Conservation (phyloP, 53 echinoderm and acorn worm species). For the Astropecten irregularis region DNA sequence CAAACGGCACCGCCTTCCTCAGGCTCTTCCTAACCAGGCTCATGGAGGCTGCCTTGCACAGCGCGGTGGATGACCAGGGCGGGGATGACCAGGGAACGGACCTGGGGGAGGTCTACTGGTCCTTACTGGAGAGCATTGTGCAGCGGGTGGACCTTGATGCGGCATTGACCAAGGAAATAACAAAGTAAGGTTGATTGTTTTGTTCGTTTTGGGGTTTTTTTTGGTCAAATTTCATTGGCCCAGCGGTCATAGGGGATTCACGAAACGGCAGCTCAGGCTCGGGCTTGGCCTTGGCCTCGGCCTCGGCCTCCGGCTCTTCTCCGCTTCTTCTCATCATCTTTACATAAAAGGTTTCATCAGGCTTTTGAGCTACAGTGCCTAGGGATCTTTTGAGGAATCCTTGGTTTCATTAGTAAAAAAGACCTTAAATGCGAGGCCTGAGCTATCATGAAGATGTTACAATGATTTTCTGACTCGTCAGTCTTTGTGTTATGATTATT, state of each 20-base stretch:
- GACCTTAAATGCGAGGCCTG: no score
- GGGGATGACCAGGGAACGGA: slow-evolving; percentile 43
- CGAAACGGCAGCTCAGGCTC: no score
- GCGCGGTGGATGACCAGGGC: slow-evolving; percentile 2
- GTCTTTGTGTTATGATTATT: not conserved
- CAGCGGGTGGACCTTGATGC: slow-evolving; percentile 51
- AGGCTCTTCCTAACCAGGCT: slow-evolving; percentile 67
- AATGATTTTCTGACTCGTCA: no score
- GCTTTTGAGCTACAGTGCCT: no score
- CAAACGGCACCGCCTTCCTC: slow-evolving; percentile 77
- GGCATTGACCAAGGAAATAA: slow-evolving; percentile 19
- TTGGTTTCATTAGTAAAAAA: no score
- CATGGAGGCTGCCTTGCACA: slow-evolving; percentile 56
- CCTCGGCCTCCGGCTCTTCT: no score
- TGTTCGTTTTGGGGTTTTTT: not conserved
- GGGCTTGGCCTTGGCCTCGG: no score
- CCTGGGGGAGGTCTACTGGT: slow-evolving; percentile 28
- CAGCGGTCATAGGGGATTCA: no score
- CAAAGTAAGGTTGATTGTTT: slow-evolving; percentile 16
- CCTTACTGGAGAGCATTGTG: slow-evolving; percentile 54
- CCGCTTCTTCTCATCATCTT: no score
- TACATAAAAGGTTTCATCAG: no score
- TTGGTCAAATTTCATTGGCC: not conserved
- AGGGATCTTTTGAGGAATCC: no score
- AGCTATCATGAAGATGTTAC: no score